Base-by-base conservation (phyloP, 1,140 invertebrate genomes). In the Teleopsis dalmanni region DNA sequence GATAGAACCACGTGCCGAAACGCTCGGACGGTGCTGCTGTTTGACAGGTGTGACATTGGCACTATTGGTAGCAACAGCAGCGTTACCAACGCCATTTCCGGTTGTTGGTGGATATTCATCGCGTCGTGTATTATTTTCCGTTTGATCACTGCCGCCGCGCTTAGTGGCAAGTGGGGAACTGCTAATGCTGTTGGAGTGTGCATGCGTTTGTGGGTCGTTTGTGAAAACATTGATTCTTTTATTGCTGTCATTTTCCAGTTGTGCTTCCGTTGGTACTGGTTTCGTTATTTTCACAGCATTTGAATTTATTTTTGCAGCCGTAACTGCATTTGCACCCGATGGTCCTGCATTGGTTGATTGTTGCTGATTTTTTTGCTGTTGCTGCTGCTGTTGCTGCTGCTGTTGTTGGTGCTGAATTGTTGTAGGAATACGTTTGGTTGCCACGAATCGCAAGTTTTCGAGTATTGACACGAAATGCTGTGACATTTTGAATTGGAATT, bases 391-490 rank as follows among this genome's bases (percentile, higher is more conserved):
- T 29, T 57, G 52, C 14, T 57, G 54, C 9, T 57, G 54, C 10
- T 57, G 53, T 18, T 58, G 54, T 14, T 56, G 57, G 14, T 58
- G 51, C 16, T 56, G 53, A 8, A 55, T 54, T 23, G 58, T 52
- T 53, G 52, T 61, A 54, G 63, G 40, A 21, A 56, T 54, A 46
- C 64, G 56, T 50, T 67, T 68, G 50, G 57, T 65, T 43, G 65
- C 51, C 52, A 66, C 66, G 54, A 70, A 64, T 43, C 64, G 63
- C 53, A 70, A 52, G 50, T 70, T 69, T 56, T 70, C 66, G 47
- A 70, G 48, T 58, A 70, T 70, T 50, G 66, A 63, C 50, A 60
- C 57, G 52, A 70, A 69, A 50, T 70, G 66, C n/a, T n/a, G n/a
- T 51, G 66, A 70, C 66, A 70, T 70, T 57, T 57, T 65, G 59